Conservation (phyloP, 2,113 vertebrate genomes). For the Urocitellus parryii region DNA sequence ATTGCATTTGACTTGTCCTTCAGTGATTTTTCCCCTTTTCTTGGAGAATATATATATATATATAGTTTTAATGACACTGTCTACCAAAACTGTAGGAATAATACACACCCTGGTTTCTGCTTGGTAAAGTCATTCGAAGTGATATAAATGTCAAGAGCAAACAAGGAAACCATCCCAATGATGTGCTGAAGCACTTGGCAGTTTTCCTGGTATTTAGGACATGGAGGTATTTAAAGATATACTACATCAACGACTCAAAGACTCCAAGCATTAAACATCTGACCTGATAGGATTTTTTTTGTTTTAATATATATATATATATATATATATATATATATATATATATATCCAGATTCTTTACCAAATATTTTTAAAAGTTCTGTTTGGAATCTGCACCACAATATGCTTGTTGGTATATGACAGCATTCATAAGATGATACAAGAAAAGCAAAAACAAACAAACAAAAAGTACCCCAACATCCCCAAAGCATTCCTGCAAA, state of each 20-base stretch:
- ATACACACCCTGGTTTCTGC: slow-evolving; percentile 30
- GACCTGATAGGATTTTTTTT: slow-evolving; percentile 59
- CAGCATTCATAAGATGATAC: slow-evolving; percentile 10
- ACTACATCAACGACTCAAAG: slow-evolving; percentile 73
- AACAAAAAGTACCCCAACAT: not conserved
- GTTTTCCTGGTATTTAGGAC: slow-evolving; percentile 77
- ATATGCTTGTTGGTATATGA: not conserved
- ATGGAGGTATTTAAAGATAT: slow-evolving; percentile 70
- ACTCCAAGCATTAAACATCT: slow-evolving; percentile 50
- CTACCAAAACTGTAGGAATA: slow-evolving; percentile 70
- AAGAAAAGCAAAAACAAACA: not conserved
- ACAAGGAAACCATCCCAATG: slow-evolving; percentile 35
- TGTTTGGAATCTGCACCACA: not conserved
- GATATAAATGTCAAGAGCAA: slow-evolving; percentile 22
- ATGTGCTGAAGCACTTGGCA: slow-evolving; percentile 62
- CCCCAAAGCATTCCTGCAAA: not conserved
- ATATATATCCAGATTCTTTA: not conserved
- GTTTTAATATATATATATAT: slow-evolving; percentile 36
- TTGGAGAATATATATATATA: slow-evolving; percentile 66
- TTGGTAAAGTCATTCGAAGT: slow-evolving; percentile 41
- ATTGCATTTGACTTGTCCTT: slow-evolving; percentile 70
- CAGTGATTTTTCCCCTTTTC: not conserved
- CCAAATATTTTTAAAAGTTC: slow-evolving; percentile 69
- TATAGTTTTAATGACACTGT: slow-evolving; percentile 68
- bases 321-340: not conserved